Evolutionary conservation across 1,140 invertebrate genomes (phyloP), one percentile per base, ranked within the genome.

Genomic region (Drosophila repleta): DNA sequence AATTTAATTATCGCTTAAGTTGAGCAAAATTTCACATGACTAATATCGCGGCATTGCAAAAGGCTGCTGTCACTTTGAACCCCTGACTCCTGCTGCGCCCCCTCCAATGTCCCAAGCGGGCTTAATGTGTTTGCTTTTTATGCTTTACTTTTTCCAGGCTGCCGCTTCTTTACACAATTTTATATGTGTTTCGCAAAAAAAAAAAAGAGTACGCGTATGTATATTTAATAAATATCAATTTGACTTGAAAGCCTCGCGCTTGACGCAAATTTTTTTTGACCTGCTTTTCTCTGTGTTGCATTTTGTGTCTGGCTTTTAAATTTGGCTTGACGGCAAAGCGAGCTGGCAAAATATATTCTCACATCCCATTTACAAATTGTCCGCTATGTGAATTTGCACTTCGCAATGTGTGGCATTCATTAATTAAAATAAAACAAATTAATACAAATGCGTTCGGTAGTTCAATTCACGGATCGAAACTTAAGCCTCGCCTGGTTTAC

Each of bases 1-100:
- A 85, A 81, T 87, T 85, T 70, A 75, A 82, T 85, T 87, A 82
- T 51, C 52, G 60, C 78, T 66, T 61, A 66, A 63, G 39, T 82
- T 82, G 78, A 79, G 70, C 69, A 65, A 78, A 78, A 85, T 85
- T 82, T 80, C 58, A 85, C 82, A 85, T 79, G 82, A 87, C 82
- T 85, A 85, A 85, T 85, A 85, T 69, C 82, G 70, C 46, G 60
- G 65, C 53, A 75, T 69, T 71, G 69, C 65, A 53, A 62, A 32
- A 65, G 61, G 55, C 73, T 29, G 18, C 35, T 74, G 64, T 66
- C 70, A 65, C 52, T 75, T 79, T 55, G 39, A 41, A 5, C 13
- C 41, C 32, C 24, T 41, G 69, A 32, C 5, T 61, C 26, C 55
- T 52, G 17, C 1, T 13, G 4, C 15, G 5, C 41, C 15, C 15